Evolutionary conservation across 1,140 invertebrate species (phyloP), one percentile per base, ranked within the genome.

Genomic region (Bathynomus jamesi): DNA sequence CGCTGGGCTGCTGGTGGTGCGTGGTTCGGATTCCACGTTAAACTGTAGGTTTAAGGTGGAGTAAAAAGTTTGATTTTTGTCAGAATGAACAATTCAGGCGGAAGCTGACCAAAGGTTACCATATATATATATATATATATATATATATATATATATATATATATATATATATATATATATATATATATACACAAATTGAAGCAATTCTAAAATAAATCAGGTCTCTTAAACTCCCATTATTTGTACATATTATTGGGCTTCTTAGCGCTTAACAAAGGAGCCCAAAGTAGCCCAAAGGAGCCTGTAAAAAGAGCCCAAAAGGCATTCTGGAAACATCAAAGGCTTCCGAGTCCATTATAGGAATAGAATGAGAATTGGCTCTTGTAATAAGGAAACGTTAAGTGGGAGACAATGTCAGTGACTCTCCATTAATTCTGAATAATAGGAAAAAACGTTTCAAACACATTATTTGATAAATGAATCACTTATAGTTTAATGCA

Each of bases 161-260:
- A 64, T 31, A 64, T 30, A 63, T 30, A 63, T 63, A 63, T 63
- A 63, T 30, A 30, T 63, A 63, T 63, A 63, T 63, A 30, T 30
- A 63, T 30, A 63, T 30, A 63, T 30, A 63, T 63, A 30, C n/a
- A 63, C n/a, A 63, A 63, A 63, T 8, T 63, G 13, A n/a, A 63
- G 7, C 62, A n/a, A n/a, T n/a, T n/a, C n/a, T n/a, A n/a, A 30
- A 63, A n/a, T 13, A 63, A 63, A 7, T 27, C n/a, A n/a, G n/a
- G 24, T 17, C 28, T 31, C 21, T 28, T 28, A 64, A 64, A 64
- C 13, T 28, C 28, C n/a, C 62, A 64, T 28, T 64, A 64, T 28
- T 28, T 31, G 30, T 28, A 17, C 28, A 64, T 17, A 64, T 28
- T 64, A 64, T 28, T 64, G 62, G 62, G 13, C 28, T 64, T 17